These are phyloP conservation scores for Odontothrips loti DNA, from an alignment of 2,888 invertebrate species.

Conservation along the genomic window DNA sequence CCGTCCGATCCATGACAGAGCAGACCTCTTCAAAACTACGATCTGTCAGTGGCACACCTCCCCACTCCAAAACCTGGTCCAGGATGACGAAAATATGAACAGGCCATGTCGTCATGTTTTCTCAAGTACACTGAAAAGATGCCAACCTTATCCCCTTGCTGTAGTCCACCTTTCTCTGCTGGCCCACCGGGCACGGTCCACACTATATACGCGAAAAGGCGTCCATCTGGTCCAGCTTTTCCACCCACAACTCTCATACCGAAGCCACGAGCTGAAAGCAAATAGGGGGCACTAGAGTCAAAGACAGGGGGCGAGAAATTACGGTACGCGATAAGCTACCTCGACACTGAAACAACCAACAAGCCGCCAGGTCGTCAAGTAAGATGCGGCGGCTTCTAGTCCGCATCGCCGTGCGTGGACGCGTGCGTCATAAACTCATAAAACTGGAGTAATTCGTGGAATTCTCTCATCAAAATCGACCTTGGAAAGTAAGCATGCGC, in stretches of 20 bases:
- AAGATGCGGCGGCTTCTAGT: too few species aligned
- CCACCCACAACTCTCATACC: slow-evolving; percentile 94
- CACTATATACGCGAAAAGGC: slow-evolving; percentile 83
- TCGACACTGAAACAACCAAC: too few species aligned
- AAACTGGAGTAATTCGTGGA: slow-evolving; percentile 24
- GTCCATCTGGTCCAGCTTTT: slow-evolving; percentile 78
- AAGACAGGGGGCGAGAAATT: too few species aligned
- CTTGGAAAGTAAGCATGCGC: neutral
- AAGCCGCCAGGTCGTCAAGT: too few species aligned
- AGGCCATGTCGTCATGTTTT: neutral
- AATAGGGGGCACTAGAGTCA: neutral
- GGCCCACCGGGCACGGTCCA: slow-evolving; percentile 90
- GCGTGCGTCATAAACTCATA: slow-evolving; percentile 16
- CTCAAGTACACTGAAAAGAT: neutral
- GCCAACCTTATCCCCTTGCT: slow-evolving; percentile 80
- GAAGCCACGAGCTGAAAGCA: slow-evolving; percentile 71
- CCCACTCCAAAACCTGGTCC: slow-evolving; percentile 82
- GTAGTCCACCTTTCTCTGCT: slow-evolving; percentile 82
- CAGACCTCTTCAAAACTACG: slow-evolving; percentile 91
- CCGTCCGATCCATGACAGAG: slow-evolving; percentile 80
- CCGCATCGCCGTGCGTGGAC: too few species aligned
- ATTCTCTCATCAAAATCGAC: slow-evolving; percentile 28
- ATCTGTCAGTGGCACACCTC: slow-evolving; percentile 81
- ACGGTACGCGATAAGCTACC: too few species aligned
- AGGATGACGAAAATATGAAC: neutral